phyloP scores from a whole-genome alignment of 2,797 vertebrate species.

The Glyptemys insculpta region DNA sequence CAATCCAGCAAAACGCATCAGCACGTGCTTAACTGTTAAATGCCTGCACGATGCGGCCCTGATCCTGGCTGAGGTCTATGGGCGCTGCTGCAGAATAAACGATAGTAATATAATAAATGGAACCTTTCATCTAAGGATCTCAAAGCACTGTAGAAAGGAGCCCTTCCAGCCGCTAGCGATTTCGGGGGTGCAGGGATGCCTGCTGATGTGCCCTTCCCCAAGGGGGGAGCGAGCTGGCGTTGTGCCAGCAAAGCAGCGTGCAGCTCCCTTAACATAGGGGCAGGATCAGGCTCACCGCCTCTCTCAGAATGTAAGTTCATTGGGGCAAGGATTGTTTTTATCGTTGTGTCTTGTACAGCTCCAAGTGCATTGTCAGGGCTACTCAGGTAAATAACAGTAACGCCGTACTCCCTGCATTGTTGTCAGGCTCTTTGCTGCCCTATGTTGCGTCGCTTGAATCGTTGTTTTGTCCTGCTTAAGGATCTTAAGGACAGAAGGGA shows the following conservation, averaged over 20 bases:
- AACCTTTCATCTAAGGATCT: not conserved
- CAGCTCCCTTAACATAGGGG: not conserved
- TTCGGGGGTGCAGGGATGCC: not conserved
- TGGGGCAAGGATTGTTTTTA: not conserved
- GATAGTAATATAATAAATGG: not conserved
- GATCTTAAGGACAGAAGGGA: not conserved
- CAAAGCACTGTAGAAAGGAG: not conserved
- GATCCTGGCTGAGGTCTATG: not conserved
- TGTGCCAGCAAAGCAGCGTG: not conserved
- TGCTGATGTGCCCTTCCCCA: not conserved
- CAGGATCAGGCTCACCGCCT: not conserved
- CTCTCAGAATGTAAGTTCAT: not conserved
- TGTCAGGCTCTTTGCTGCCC: not conserved
- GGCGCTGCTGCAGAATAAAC: not conserved
- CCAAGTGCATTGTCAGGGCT: not conserved
- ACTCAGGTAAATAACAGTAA: not conserved
- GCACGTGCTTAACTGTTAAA: not conserved
- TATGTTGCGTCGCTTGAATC: not conserved
- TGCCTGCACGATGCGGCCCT: not conserved
- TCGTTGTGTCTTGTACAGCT: not conserved
- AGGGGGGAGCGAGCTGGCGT: fast-evolving
- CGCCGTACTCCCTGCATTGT: not conserved
- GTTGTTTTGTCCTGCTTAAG: not conserved
- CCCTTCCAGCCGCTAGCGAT: not conserved
- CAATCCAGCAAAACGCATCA: not conserved